Evolutionary conservation across 2,113 vertebrate genomes (phyloP), one percentile per base, ranked within the genome.

Genomic region (Benitochromis conjunctus): DNA sequence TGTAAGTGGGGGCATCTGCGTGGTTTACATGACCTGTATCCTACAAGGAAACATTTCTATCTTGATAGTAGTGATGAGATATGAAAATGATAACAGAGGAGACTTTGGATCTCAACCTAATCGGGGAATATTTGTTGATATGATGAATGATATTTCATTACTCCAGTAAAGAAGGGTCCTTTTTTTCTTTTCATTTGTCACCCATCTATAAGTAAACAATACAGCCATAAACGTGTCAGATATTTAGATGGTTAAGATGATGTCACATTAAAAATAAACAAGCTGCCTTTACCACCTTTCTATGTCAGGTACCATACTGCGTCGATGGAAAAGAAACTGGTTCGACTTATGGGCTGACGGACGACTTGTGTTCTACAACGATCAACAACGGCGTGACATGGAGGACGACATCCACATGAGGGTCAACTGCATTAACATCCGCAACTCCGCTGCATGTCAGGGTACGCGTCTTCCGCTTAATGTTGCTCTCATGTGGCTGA

Each of bases 271-370:
- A 43, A 36, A 64, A 54, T 19, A 5, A 16, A 51, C 9, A 57
- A 7, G 79, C 11, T 84, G 5, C 56, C 18, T 24, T 9, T 62
- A 2, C 2, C 1, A 6, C 62, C 1, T 74, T 24, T 79, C 14
- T 76, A 10, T 81, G 7, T 9, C 80, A 95, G 98, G 98, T 89
- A 99, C 98, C 79, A 99, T 99, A 93, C 92, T 99, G 91, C 97
- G 97, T 29, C 96, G 98, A 0, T 99, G 98, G 98, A 99, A 99
- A 92, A 98, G 94, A 94, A 99, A 99, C 92, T 99, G 98, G 98
- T 99, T 99, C 95, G 98, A 99, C 87, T 88, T 99, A 60, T 99
- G 97, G 98, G 97, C 97, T 31, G 97, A 98, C 38, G 98, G 98
- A 14, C 96, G 97, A 26, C 94, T 99, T 9, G 95, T 98, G 84